Percentiles rank a stretch among this genome's conserved stretches.
These are phyloP conservation scores for Buphagus erythrorhynchus DNA, from an alignment of 2,797 vertebrate species.

Conservation along the genomic window DNA sequence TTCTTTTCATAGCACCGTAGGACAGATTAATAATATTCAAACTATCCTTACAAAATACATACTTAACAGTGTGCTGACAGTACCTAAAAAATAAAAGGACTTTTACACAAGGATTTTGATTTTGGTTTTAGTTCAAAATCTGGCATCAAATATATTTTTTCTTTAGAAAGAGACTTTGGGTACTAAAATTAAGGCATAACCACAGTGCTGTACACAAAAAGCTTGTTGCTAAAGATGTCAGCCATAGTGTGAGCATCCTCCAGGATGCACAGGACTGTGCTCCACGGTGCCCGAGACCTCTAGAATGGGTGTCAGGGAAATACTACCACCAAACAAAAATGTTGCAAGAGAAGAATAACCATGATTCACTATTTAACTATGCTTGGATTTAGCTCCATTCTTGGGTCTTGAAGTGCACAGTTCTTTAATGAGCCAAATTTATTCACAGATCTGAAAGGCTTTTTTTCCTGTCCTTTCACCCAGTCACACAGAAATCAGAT, in stretches of 20 bases:
- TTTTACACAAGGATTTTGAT: neutral
- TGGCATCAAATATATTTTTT: neutral
- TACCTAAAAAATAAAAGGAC: neutral
- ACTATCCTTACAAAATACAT: neutral
- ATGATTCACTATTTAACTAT: neutral
- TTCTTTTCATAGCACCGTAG: neutral
- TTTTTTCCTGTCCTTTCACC: neutral
- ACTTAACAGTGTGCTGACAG: neutral
- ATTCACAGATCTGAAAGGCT: neutral
- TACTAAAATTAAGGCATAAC: neutral
- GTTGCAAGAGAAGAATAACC: neutral
- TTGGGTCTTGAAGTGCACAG: neutral
- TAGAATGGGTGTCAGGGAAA: neutral
- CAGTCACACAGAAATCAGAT: neutral
- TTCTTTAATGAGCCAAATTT: neutral
- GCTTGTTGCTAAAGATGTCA: neutral
- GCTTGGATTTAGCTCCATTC: neutral
- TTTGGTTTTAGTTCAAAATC: neutral
- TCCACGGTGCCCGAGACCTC: neutral
- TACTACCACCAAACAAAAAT: neutral
- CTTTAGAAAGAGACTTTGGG: neutral
- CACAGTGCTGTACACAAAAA: neutral
- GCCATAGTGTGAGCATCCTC: neutral
- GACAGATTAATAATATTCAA: neutral
- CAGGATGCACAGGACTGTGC: neutral